Percentiles rank a stretch among this genome's conserved stretches.
Conservation (phyloP, 2,888 invertebrate genomes). For the Sinohyriopsis cumingii region DNA sequence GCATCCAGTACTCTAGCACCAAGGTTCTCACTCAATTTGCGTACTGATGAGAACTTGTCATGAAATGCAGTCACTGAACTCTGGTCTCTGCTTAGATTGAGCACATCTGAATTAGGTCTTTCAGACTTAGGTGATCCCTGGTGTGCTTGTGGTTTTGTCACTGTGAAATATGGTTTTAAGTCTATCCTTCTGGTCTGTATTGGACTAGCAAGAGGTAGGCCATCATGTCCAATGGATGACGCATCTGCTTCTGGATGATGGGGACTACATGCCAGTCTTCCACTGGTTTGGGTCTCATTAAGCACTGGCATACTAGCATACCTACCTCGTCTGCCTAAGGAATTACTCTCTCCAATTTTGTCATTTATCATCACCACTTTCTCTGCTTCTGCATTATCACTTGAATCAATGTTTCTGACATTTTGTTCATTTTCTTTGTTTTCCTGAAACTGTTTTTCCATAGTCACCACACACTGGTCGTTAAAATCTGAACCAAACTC, state of each 20-base stretch:
- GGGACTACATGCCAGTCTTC: slow-evolving; percentile 5
- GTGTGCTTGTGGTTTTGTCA: slow-evolving; percentile 22
- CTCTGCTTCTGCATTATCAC: too few species aligned
- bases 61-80: slow-evolving; percentile 49
- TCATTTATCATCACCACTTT: too few species aligned
- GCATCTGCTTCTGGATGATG: slow-evolving; percentile 20
- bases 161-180: slow-evolving; percentile 35
- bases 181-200: slow-evolving; percentile 33
- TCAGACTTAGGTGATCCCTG: slow-evolving; percentile 8
- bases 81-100: slow-evolving; percentile 26
- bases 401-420: too few species aligned
- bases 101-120: slow-evolving; percentile 4
- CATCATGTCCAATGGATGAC: slow-evolving; percentile 11
- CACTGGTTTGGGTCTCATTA: slow-evolving; percentile 16
- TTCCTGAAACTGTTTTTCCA: too few species aligned
- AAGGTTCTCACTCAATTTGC: slow-evolving; percentile 45
- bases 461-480: background rate
- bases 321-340: slow-evolving; percentile 24
- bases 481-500: slow-evolving; percentile 3
- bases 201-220: slow-evolving; percentile 13
- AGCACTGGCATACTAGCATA: slow-evolving; percentile 55
- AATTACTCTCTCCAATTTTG: too few species aligned
- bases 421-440: too few species aligned
- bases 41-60: slow-evolving; percentile 40
- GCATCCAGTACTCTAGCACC: slow-evolving; percentile 13